A percentile compares a stretch with the other conserved stretches of the same genome.
Evolutionary conservation across 1,140 invertebrate genomes (phyloP).

Genomic region (Chrysoperla carnea): DNA sequence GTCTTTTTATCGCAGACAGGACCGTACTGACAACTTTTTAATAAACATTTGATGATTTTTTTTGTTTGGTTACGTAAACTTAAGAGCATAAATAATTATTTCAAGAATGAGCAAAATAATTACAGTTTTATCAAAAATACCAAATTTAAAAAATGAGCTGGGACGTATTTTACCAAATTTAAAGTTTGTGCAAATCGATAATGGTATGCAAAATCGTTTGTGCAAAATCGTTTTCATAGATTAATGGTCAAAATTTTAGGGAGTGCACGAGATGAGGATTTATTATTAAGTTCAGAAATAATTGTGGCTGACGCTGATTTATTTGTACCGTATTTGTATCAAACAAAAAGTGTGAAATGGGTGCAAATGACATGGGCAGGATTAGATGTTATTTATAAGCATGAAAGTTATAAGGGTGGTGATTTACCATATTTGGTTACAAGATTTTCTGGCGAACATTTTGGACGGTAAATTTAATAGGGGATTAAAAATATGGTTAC

Average conservation of each 20-base stretch:
- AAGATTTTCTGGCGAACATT: constrained; percentile 24
- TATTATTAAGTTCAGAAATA: constrained; percentile 19
- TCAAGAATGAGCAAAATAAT: constrained; percentile 11
- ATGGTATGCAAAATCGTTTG: constrained; percentile 1
- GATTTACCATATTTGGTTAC: constrained; percentile 18
- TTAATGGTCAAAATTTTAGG: neutral
- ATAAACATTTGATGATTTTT: no score
- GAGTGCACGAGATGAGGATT: constrained; percentile 6
- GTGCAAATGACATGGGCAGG: constrained; percentile 31
- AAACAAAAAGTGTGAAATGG: constrained; percentile 24
- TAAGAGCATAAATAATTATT: neutral
- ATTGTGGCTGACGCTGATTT: constrained; percentile 25
- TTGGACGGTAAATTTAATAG: constrained; percentile 15
- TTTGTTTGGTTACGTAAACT: no score
- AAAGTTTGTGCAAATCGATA: constrained; percentile 10
- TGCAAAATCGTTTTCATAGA: neutral
- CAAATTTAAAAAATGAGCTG: constrained; percentile 16
- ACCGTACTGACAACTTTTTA: no score
- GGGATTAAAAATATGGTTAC: no score
- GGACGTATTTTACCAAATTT: constrained; percentile 13
- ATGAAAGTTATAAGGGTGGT: constrained; percentile 11
- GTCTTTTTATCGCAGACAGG: no score
- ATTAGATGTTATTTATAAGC: constrained; percentile 14
- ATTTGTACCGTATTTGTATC: constrained; percentile 18
- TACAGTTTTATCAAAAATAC: constrained; percentile 16